Evolutionary conservation across 2,888 invertebrate species (phyloP).

Genomic region (Campoplex capitator): DNA sequence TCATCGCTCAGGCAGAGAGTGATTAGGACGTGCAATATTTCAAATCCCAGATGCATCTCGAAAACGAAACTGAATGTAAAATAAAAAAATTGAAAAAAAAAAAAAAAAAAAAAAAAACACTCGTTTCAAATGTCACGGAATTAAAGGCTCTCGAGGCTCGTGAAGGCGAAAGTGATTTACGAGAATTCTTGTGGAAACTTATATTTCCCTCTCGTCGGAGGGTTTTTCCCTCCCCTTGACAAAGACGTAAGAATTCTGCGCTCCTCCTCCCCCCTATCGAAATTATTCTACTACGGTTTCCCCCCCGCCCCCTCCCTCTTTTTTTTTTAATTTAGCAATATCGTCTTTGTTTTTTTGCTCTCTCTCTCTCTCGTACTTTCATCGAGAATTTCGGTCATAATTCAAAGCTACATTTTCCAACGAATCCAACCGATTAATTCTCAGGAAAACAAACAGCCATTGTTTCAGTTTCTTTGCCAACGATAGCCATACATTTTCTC

Average conservation of each 20-base stretch:
- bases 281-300: slow-evolving; percentile 61
- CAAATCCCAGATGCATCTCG: slow-evolving; percentile 34
- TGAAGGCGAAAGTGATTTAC: slow-evolving; percentile 56
- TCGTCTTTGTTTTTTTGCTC: neutral
- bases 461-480: slow-evolving; percentile 56
- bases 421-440: slow-evolving; percentile 71
- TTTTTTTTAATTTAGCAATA: slow-evolving; percentile 16
- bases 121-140: slow-evolving; percentile 40
- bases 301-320: too few relatives aligned
- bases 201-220: slow-evolving; percentile 44
- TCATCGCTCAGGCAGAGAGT: neutral
- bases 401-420: slow-evolving; percentile 64
- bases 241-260: slow-evolving; percentile 26
- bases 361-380: neutral
- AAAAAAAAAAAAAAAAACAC: slow-evolving; percentile 21
- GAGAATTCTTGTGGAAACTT: slow-evolving; percentile 36
- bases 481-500: slow-evolving; percentile 60
- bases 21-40: slow-evolving; percentile 35
- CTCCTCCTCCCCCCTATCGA: slow-evolving; percentile 43
- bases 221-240: slow-evolving; percentile 48
- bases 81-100: slow-evolving; percentile 29
- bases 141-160: slow-evolving; percentile 51
- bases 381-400: slow-evolving; percentile 58
- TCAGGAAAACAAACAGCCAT: slow-evolving; percentile 68
- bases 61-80: slow-evolving; percentile 31